A percentile compares a stretch with the other conserved stretches of the same genome.
Conservation (phyloP, 2,888 invertebrate genomes). For the Polylopha cassiicola region DNA sequence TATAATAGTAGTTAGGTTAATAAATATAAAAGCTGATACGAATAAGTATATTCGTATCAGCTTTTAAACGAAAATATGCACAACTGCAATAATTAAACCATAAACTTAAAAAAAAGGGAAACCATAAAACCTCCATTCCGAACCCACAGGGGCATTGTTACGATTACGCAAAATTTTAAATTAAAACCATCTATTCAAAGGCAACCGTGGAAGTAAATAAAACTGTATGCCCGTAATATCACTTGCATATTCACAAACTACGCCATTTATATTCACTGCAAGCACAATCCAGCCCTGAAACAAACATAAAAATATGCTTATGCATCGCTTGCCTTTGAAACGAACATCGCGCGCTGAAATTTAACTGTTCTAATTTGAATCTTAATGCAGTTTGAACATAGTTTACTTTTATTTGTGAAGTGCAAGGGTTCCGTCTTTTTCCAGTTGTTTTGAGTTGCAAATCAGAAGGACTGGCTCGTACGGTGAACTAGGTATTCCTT, state of each 20-base stretch:
- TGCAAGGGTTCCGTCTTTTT: constrained; percentile 16
- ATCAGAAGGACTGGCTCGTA: constrained; percentile 20
- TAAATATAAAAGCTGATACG: too few relatives aligned
- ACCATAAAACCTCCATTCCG: not conserved
- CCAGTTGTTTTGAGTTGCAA: constrained; percentile 22
- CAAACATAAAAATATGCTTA: constrained; percentile 43
- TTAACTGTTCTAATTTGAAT: constrained; percentile 4
- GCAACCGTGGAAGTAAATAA: constrained; percentile 38
- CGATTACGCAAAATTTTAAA: constrained; percentile 11
- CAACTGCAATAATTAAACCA: too few relatives aligned
- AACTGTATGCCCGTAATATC: constrained; percentile 34
- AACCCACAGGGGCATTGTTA: constrained; percentile 4
- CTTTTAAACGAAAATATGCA: too few relatives aligned
- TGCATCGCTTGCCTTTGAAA: constrained; percentile 29
- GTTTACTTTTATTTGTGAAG: constrained; percentile 1
- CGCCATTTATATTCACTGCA: constrained; percentile 54
- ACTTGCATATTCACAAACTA: constrained; percentile 44
- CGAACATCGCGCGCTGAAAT: constrained; percentile 12
- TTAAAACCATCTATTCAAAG: constrained; percentile 21
- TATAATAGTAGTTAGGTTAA: too few relatives aligned
- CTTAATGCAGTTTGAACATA: constrained; percentile 14
- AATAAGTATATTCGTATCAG: too few relatives aligned
- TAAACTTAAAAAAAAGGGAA: too few relatives aligned
- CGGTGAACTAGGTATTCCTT: too few relatives aligned
- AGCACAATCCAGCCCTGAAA: constrained; percentile 44